Base-by-base conservation (phyloP, 1,140 invertebrate species). In the Scylla paramamosain region DNA sequence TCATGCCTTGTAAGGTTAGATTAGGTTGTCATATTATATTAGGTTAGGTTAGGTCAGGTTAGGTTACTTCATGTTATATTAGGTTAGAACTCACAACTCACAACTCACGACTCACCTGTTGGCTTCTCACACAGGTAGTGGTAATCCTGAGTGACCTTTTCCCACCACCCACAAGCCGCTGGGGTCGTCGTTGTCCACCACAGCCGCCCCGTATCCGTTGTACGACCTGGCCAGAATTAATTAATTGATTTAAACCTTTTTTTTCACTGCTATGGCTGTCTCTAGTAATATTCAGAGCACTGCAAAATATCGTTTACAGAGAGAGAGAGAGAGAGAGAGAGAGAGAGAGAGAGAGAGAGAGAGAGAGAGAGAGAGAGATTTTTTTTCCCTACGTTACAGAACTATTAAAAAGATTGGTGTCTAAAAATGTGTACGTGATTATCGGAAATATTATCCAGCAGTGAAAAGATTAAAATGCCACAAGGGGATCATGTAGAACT, bases 101-200 rank as follows among this genome's bases (percentile, higher is more conserved):
- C 12, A 8, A 12, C 52, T 8, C 52, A 20, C 14, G 2, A 31
- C 45, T 46, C 10, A 95, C 94, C 94, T 87, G 32, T 28, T 0
- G 32, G 29, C 83, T 95, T 95, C 52, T 95, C 59, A 84, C 94
- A 95, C 46, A 95, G n/a, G 52, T 39, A 95, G 45, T 92, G 83
- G 46, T 25, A 87, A 1, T 87, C 28, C 0, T 92, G n/a, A 10
- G 94, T 95, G 29, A 92, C 29, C 10, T 92, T 95, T 10, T 92
- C 29, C 29, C 7, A 92, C 94, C 29, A 92, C 32, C 94, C 94
- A 95, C 39, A 8, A 25, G 48, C 91, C 91, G 20, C 77, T 28
- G 0, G 14, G 25, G 32, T 93, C 83, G 2, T 92, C 48, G 52
- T 67, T 48, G 39, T 95, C 52, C 16, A 95, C 48, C 6, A 46